phyloP scores from a whole-genome alignment of 2,888 invertebrate species.

The Drosophila formosana region DNA sequence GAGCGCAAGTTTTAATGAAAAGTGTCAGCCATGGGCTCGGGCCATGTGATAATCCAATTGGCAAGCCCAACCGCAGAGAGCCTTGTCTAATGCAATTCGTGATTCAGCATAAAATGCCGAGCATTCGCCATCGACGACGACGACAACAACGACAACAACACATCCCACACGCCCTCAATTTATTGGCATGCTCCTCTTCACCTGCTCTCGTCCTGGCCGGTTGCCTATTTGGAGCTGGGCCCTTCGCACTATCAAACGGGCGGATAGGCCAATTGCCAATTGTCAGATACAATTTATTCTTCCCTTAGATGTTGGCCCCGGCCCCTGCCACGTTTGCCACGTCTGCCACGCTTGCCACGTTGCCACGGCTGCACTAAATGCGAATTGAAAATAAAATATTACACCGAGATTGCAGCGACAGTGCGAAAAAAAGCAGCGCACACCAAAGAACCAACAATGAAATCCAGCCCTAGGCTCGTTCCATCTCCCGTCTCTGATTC shows the following conservation, averaged over 20 bases:
- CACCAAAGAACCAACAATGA: constrained; percentile 54
- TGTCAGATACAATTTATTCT: constrained; percentile 81
- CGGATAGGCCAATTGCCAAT: constrained; percentile 81
- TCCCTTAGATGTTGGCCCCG: constrained; percentile 68
- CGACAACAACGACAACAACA: background rate
- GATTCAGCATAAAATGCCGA: constrained; percentile 75
- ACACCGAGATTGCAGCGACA: constrained; percentile 73
- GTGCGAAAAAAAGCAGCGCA: constrained; percentile 38
- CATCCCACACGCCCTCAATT: constrained; percentile 57
- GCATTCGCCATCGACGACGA: constrained; percentile 27
- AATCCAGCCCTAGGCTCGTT: constrained; percentile 36
- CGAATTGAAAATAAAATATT: constrained; percentile 81
- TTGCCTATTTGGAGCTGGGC: constrained; percentile 54
- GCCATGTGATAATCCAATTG: constrained; percentile 74
- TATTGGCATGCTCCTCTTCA: constrained; percentile 55
- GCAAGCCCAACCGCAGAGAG: constrained; percentile 41
- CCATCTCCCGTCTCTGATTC: background rate
- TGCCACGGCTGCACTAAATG: constrained; percentile 76
- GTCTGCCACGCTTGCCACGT: constrained; percentile 29
- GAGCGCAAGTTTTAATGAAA: constrained; percentile 70
- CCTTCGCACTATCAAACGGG: constrained; percentile 70
- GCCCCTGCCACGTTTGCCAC: constrained; percentile 12
- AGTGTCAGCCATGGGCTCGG: constrained; percentile 45
- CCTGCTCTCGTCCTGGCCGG: constrained; percentile 18
- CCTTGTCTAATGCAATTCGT: constrained; percentile 76